A percentile compares a stretch with the other conserved stretches of the same genome.
Conservation (phyloP, 2,113 vertebrate genomes). For the Melanocharis versteri region DNA sequence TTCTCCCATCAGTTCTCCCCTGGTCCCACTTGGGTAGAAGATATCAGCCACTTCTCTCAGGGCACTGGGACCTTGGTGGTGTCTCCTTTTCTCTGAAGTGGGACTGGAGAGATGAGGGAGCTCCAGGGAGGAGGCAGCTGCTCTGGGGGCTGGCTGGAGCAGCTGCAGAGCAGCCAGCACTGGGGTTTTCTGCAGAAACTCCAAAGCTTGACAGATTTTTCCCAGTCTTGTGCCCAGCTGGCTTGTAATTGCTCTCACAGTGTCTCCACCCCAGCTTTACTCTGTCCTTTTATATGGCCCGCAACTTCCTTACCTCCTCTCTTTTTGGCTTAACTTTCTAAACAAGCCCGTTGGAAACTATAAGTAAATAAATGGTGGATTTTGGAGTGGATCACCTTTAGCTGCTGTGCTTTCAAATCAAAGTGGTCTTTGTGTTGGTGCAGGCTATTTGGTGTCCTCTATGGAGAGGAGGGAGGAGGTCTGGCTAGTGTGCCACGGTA, state of each 20-base stretch:
- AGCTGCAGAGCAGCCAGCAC: rapidly evolving
- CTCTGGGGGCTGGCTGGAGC: not conserved
- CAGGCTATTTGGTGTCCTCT: not conserved
- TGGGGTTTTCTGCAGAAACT: not conserved
- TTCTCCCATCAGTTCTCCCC: not conserved
- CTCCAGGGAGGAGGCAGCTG: not conserved
- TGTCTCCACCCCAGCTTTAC: not conserved
- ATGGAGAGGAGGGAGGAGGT: not conserved
- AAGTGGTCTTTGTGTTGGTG: not conserved
- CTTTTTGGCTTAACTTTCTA: not conserved
- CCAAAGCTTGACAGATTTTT: not conserved
- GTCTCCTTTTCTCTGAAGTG: rapidly evolving
- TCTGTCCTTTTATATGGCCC: not conserved
- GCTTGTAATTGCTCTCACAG: rapidly evolving
- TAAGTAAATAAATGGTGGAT: not conserved
- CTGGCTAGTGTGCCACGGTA: not conserved
- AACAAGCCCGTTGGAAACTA: not conserved
- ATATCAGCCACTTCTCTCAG: rapidly evolving
- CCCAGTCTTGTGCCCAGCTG: not conserved
- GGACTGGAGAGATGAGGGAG: not conserved
- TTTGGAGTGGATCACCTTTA: not conserved
- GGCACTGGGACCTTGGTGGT: rapidly evolving
- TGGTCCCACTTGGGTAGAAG: not conserved
- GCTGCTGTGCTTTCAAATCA: not conserved
- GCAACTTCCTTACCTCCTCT: not conserved